phyloP scores from a whole-genome alignment of 2,797 vertebrate species.

The Pyrocephalus nanus region DNA sequence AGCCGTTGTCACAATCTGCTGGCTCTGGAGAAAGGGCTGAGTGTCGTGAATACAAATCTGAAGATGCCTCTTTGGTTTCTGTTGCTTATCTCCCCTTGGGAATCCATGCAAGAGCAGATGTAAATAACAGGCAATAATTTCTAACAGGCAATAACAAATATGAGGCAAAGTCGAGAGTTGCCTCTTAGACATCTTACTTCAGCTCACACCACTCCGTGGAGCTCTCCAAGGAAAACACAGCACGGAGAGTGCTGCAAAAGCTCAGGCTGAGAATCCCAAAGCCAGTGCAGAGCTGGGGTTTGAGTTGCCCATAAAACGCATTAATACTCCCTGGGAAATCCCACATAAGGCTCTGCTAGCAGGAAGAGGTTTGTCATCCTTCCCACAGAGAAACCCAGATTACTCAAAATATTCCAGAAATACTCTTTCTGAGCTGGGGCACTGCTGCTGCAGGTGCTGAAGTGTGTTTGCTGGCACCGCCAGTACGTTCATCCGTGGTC shows the following conservation, averaged over 20 bases:
- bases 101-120: background rate
- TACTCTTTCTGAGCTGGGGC: background rate
- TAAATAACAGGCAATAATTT: slow-evolving; percentile 8
- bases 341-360: background rate
- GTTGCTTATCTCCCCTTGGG: background rate
- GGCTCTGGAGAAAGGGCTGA: background rate
- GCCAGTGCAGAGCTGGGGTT: background rate
- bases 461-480: background rate
- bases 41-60: slow-evolving; percentile 5
- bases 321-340: background rate
- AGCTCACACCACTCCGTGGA: fast-evolving
- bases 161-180: background rate
- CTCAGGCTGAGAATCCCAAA: background rate
- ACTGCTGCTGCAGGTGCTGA: background rate
- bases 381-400: background rate
- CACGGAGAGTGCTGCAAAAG: background rate
- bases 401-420: background rate
- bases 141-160: background rate
- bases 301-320: background rate
- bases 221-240: background rate
- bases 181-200: background rate
- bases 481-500: fast-evolving
- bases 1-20: background rate
- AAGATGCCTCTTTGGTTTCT: background rate
- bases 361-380: background rate